Conservation (phyloP, 2,113 vertebrate genomes). For the Petrocephalus zakoni region DNA sequence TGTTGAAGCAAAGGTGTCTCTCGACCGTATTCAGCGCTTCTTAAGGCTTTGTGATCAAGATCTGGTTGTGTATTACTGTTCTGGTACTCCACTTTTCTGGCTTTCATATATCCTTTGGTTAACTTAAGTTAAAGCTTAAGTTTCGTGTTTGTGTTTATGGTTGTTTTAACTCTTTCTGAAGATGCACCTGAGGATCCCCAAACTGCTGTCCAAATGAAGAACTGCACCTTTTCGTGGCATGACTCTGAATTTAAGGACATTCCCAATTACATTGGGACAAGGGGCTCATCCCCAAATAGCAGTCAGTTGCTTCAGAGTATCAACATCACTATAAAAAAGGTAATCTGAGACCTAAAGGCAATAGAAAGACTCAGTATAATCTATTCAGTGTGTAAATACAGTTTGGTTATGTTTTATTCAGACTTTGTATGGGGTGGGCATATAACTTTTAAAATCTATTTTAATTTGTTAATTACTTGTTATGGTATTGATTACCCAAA, state of each 20-base stretch:
- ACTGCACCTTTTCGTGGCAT: conserved; percentile 77
- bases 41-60: conserved; percentile 75
- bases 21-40: conserved; percentile 85
- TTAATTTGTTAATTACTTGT: not conserved
- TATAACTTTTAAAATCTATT: not conserved
- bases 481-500: not conserved
- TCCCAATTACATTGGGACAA: conserved; percentile 1
- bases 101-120: not conserved
- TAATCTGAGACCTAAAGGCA: conserved; percentile 20
- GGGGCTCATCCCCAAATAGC: conserved; percentile 26
- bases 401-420: not conserved
- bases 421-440: not conserved
- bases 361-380: not conserved
- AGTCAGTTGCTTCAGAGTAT: conserved; percentile 65
- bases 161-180: conserved; percentile 27
- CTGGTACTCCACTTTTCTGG: not conserved
- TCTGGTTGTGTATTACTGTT: conserved; percentile 67
- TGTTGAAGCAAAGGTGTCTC: conserved; percentile 88
- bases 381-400: not conserved
- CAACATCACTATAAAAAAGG: conserved; percentile 73
- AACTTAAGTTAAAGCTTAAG: not conserved
- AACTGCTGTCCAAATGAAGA: conserved; percentile 62
- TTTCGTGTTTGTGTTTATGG: not conserved
- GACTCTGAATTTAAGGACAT: conserved; percentile 26
- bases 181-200: conserved; percentile 52